Evolutionary conservation across 2,113 vertebrate genomes (phyloP), one percentile per base, ranked within the genome.

Genomic region (Gavialis gangeticus): DNA sequence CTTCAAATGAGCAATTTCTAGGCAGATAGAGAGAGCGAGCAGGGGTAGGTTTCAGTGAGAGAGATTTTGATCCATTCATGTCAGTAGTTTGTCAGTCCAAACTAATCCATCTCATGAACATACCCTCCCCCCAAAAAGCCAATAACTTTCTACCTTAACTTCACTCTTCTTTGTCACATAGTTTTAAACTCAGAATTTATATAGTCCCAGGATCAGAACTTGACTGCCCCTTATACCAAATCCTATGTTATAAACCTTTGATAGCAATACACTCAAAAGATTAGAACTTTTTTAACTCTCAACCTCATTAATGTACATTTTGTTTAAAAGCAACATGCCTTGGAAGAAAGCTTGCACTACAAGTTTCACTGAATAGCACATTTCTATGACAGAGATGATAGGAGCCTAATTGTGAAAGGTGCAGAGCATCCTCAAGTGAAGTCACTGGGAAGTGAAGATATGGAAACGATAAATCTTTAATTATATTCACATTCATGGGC

Each of bases 391-490:
- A 94, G 91, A 9, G 89, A 90, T 37, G 6, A 76, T 88, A 92
- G 19, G 5, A 2, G 28, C 15, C 11, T 8, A 75, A 28, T 85
- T 91, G 66, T 91, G 46, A 34, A 3, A 75, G 18, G 87, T n/a
- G 14, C 83, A 79, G n/a, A 86, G 76, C 84, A 83, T 1, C 1
- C 21, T 85, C 55, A 63, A 28, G 12, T 94, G 12, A 5, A 90
- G 4, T n/a, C 1, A 84, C 21, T 84, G 37, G 76, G 92, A 91
- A 85, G 66, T 84, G 85, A 92, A 94, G 95, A 89, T 76, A 92
- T 37, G 17, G 85, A 93, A 95, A 95, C 87, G 3, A 79, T 86
- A 95, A 91, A 90, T 90, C 79, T 94, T 93, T 77, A 92, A 85
- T 94, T 95, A 76, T 79, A 90, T 80, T 91, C 82, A 90, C 13